phyloP scores from a whole-genome alignment of 2,113 vertebrate species.

The Gavialis gangeticus region DNA sequence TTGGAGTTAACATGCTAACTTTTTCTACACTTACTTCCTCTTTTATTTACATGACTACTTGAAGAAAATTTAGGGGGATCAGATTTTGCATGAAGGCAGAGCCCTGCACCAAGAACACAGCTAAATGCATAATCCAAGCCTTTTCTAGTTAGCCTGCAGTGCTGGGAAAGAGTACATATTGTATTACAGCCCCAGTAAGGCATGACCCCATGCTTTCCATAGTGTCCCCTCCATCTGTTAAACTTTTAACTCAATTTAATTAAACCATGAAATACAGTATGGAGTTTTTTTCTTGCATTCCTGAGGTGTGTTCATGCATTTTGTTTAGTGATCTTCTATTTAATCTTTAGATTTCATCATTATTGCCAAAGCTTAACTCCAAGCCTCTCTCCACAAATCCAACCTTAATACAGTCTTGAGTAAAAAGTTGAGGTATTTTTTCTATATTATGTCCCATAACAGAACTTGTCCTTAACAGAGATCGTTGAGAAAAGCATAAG shows the following conservation, averaged over 20 bases:
- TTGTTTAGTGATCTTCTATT: neutral
- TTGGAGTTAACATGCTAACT: neutral
- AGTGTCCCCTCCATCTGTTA: neutral
- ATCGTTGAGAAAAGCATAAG: neutral
- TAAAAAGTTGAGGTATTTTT: neutral
- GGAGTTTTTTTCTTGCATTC: neutral
- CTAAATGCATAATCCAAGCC: neutral
- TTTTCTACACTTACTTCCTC: neutral
- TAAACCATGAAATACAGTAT: too few species aligned
- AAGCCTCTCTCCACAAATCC: neutral
- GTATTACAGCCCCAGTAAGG: neutral
- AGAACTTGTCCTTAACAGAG: neutral
- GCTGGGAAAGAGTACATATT: accelerated
- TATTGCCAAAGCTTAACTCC: neutral
- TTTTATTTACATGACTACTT: neutral
- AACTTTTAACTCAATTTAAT: too few species aligned
- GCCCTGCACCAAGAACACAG: neutral
- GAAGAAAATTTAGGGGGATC: neutral
- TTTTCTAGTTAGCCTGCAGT: neutral
- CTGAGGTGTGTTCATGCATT: neutral
- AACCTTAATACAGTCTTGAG: neutral
- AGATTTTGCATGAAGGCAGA: neutral
- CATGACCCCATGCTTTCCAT: neutral
- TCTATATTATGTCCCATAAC: neutral
- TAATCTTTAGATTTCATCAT: neutral